Evolutionary conservation across 2,888 invertebrate species (phyloP).

Genomic region (Rapana venosa): DNA sequence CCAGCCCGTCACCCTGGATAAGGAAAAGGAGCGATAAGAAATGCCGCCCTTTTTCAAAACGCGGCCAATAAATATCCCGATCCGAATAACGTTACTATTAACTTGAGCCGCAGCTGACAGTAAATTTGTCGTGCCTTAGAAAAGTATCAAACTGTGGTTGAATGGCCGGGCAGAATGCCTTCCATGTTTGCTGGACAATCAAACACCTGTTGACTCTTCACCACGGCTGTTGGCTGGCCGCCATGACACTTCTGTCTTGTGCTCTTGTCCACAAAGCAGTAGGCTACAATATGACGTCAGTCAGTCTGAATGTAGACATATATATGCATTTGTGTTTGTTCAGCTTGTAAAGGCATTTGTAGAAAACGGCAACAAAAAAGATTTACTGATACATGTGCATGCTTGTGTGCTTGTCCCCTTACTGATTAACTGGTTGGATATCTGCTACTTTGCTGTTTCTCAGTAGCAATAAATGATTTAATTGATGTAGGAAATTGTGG

Average conservation of each 20-base stretch:
- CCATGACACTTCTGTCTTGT: not conserved
- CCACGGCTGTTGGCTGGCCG: not conserved
- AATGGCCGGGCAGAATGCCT: not conserved
- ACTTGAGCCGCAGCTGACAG: constrained; percentile 55
- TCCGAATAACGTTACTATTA: constrained; percentile 56
- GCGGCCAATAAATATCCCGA: constrained; percentile 35
- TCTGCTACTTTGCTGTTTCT: too few relatives aligned
- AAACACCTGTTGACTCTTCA: constrained; percentile 27
- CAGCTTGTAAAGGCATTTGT: too few relatives aligned
- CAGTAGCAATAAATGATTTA: too few relatives aligned
- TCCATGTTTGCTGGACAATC: not conserved
- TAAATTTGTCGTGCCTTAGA: constrained; percentile 54
- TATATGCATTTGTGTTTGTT: not conserved
- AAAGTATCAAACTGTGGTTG: constrained; percentile 55
- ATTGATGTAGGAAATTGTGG: too few relatives aligned
- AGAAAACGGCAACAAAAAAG: too few relatives aligned
- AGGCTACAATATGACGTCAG: not conserved
- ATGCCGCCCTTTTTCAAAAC: constrained; percentile 31
- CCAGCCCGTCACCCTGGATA: constrained; percentile 27
- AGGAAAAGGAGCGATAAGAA: constrained; percentile 37
- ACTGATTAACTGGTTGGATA: too few relatives aligned
- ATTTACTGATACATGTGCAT: too few relatives aligned
- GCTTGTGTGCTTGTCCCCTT: too few relatives aligned
- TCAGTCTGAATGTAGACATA: not conserved
- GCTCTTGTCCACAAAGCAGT: not conserved